These are phyloP conservation scores for Azorinus chamasolen DNA, from an alignment of 2,888 invertebrate genomes.

Conservation along the genomic window DNA sequence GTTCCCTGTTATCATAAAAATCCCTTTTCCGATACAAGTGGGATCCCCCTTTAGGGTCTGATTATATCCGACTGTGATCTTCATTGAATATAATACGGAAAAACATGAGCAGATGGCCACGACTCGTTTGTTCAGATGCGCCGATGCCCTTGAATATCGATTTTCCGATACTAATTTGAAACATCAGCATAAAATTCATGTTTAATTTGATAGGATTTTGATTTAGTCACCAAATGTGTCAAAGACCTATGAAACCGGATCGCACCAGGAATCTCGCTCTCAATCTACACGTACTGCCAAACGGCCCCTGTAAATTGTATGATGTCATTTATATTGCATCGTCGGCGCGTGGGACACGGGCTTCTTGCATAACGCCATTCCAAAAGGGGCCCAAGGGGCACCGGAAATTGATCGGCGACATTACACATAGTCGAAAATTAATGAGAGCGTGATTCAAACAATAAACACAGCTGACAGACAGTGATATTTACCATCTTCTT, in stretches of 20 bases:
- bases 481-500: too few species aligned
- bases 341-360: too few species aligned
- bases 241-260: background rate
- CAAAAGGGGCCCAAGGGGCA: too few species aligned
- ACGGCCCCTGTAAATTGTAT: too few species aligned
- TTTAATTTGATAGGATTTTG: constrained; percentile 46
- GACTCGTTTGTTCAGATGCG: constrained; percentile 32
- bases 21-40: constrained; percentile 33
- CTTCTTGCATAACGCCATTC: too few species aligned
- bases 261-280: too few species aligned
- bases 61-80: constrained; percentile 36
- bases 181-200: constrained; percentile 53
- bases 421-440: too few species aligned
- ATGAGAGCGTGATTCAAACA: too few species aligned
- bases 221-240: constrained; percentile 1
- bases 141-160: constrained; percentile 4
- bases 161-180: constrained; percentile 45
- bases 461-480: too few species aligned
- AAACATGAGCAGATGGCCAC: constrained; percentile 48
- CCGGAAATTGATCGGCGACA: too few species aligned
- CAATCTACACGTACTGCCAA: too few species aligned
- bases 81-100: constrained; percentile 27
- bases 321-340: too few species aligned
- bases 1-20: constrained; percentile 52
- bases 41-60: constrained; percentile 39